Percentiles rank a stretch among this genome's conserved stretches.
Conservation (phyloP, 2,888 invertebrate species). For the Drosophila paracracens region DNA sequence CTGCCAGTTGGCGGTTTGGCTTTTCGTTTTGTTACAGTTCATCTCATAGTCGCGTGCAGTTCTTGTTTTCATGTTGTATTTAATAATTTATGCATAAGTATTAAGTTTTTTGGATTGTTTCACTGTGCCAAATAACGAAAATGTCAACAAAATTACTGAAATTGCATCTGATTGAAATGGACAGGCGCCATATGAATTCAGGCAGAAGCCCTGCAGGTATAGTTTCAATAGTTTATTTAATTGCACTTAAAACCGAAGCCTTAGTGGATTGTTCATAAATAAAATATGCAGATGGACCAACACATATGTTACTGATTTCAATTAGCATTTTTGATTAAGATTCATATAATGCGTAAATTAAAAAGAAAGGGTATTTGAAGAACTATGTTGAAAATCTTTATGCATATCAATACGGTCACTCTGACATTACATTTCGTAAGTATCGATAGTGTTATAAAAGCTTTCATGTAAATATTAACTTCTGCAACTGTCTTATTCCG, state of each 20-base stretch:
- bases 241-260: not conserved
- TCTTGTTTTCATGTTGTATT: constrained; percentile 58
- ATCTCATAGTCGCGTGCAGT: constrained; percentile 44
- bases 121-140: constrained; percentile 1
- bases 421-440: not conserved
- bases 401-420: constrained; percentile 15
- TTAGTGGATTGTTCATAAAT: not conserved
- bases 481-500: not conserved
- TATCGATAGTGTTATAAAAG: constrained; percentile 11
- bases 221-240: constrained; percentile 2
- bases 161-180: constrained; percentile 47
- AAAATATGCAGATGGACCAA: too few relatives aligned
- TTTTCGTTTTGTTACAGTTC: constrained; percentile 54
- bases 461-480: not conserved
- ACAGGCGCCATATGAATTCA: constrained; percentile 43
- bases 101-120: constrained; percentile 9
- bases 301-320: not conserved
- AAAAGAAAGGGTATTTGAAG: constrained; percentile 9
- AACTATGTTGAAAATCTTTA: not conserved
- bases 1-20: constrained; percentile 55
- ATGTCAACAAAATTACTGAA: constrained; percentile 15
- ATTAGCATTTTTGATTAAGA: not conserved
- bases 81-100: constrained; percentile 24
- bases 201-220: constrained; percentile 60
- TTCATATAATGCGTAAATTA: not conserved